phyloP scores from a whole-genome alignment of 1,140 invertebrate species.

The Neotoxoptera formosana region DNA sequence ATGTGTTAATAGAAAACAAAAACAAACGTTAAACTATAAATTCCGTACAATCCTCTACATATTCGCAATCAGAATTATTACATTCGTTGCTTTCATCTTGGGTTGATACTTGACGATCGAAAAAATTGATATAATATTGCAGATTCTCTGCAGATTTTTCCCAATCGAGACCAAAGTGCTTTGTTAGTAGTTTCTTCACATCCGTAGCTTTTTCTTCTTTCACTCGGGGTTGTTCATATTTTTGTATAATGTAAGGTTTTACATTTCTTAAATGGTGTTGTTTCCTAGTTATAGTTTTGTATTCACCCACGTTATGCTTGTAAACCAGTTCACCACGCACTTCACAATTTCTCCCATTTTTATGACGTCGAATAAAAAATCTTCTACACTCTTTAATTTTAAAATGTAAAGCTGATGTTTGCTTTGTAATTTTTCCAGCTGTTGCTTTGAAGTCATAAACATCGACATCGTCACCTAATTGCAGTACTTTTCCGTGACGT shows the following conservation, averaged over 20 bases:
- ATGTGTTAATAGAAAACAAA: not conserved
- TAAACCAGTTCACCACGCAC: not conserved
- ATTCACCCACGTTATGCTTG: not conserved
- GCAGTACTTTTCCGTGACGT: no score
- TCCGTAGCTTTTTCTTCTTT: not conserved
- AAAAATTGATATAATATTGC: not conserved
- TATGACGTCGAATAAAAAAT: constrained; percentile 6
- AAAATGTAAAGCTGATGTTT: not conserved
- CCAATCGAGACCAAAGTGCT: constrained; percentile 17
- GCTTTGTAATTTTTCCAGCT: constrained; percentile 59
- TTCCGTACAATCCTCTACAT: not conserved
- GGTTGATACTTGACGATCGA: not conserved
- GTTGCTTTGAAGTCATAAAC: no score
- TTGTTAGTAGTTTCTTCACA: not conserved
- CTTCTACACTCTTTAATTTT: constrained; percentile 18
- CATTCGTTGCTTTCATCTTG: not conserved
- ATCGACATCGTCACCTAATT: no score
- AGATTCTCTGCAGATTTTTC: constrained; percentile 7
- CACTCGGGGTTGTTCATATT: not conserved
- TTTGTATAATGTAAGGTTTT: not conserved
- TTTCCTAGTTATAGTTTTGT: not conserved
- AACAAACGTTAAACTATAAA: not conserved
- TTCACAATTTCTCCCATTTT: not conserved
- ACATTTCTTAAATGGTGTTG: not conserved
- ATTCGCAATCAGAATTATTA: not conserved